phyloP scores from a whole-genome alignment of 2,113 vertebrate genomes.

The Xyliphius kryptos region DNA sequence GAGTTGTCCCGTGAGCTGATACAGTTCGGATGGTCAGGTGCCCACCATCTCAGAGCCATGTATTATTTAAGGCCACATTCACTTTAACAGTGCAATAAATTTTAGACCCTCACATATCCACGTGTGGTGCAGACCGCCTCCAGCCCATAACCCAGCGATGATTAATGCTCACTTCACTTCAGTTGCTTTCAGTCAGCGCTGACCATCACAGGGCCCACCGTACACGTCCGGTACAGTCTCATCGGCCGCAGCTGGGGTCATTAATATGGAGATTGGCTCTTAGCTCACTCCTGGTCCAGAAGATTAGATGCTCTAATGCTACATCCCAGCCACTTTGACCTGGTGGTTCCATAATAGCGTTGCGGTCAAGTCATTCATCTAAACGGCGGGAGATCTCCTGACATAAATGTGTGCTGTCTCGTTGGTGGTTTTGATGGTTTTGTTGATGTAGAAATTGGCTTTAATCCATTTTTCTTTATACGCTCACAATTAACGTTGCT shows the following conservation, averaged over 20 bases:
- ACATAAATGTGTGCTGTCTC: too few species aligned
- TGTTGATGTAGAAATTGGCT: too few species aligned
- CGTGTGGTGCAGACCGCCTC: too few species aligned
- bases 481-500: too few species aligned
- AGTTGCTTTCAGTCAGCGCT: neutral
- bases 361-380: slow-evolving; percentile 1
- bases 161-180: neutral
- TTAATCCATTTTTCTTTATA: too few species aligned
- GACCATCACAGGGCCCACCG: slow-evolving; percentile 9
- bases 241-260: slow-evolving; percentile 14
- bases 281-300: neutral
- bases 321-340: slow-evolving; percentile 19
- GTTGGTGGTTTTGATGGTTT: too few species aligned
- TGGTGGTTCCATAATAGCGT: slow-evolving; percentile 13
- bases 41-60: too few species aligned
- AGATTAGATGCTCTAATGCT: slow-evolving; percentile 24
- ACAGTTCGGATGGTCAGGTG: too few species aligned
- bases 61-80: too few species aligned
- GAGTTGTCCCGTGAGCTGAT: too few species aligned
- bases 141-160: neutral
- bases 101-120: neutral
- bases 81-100: neutral
- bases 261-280: slow-evolving; percentile 22
- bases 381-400: neutral
- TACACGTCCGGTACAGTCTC: slow-evolving; percentile 17